Base-by-base conservation (phyloP, 1,140 invertebrate genomes). In the Druon quercuslanigerum region DNA sequence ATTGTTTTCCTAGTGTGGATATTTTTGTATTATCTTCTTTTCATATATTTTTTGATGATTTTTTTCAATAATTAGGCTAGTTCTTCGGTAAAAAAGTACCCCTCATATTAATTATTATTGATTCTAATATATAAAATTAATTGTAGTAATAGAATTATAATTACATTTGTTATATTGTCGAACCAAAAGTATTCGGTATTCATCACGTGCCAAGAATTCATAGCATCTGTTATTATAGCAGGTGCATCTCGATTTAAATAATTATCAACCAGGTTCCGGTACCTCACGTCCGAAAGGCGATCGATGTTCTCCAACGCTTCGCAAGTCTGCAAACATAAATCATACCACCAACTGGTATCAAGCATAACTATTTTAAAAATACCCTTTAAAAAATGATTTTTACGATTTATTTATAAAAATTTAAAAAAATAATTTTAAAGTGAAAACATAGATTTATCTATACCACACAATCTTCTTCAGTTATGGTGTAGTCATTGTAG, bases 151-250 rank as follows among this genome's bases (percentile, higher is more conserved):
- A 71, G 56, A 74, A 72, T 51, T 52, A 51, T 79, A 87, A 84
- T 88, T 85, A 94, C 94, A 83, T 94, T 92, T 46, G 93, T 93
- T n/a, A 94, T 92, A 60, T 94, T 94, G 66, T 95, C 93, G 50
- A 96, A 93, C 91, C 94, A 95, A 50, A 94, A 94, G 76, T 93
- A 93, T 51, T 93, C 92, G n/a, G 88, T 92, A 54, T 94, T 93
- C 86, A 94, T 93, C 3, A 92, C 91, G 0, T 92, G 88, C 95
- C 95, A 96, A 54, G 94, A 93, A 50, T 93, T 92, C 91, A 95
- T 94, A 0, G 94, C 95, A 84, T 96, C 95, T 0, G 92, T 93
- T 9, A 96, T 94, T 52, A 96, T 94, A 1, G 95, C 94, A 3
- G 95, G 95, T 11, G 94, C 92, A 72, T 96, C 95, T 40, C 94